phyloP scores from a whole-genome alignment of 2,888 invertebrate genomes.

The Taphrorychus bicolor region DNA sequence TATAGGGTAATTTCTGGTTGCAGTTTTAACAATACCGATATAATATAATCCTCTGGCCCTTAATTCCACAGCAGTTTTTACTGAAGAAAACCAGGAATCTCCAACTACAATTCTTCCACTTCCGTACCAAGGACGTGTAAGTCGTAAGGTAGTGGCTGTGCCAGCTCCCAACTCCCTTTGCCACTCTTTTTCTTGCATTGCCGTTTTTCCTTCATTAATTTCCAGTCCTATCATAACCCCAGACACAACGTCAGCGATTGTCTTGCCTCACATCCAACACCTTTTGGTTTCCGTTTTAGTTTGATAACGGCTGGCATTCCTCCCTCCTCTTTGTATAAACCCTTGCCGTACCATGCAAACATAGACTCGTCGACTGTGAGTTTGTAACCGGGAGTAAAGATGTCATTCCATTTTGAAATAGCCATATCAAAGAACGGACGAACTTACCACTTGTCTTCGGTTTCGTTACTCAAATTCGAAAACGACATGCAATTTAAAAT shows the following conservation, averaged over 20 bases:
- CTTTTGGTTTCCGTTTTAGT: slow-evolving; percentile 11
- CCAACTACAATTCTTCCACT: slow-evolving; percentile 3
- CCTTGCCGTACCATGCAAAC: slow-evolving; percentile 21
- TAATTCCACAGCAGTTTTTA: background rate
- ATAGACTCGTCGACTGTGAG: slow-evolving; percentile 16
- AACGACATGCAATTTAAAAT: slow-evolving; percentile 11
- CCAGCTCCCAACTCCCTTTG: no score
- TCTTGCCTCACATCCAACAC: slow-evolving; percentile 24
- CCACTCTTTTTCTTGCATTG: slow-evolving; percentile 25
- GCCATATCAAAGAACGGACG: slow-evolving; percentile 7
- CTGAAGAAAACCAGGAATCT: background rate
- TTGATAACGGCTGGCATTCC: slow-evolving; percentile 24
- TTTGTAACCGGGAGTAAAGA: no score
- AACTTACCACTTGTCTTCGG: slow-evolving; percentile 9
- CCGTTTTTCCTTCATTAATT: slow-evolving; percentile 32
- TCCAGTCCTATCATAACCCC: slow-evolving; percentile 27
- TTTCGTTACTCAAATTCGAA: background rate
- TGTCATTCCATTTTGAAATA: slow-evolving; percentile 16
- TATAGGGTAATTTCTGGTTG: background rate
- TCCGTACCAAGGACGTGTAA: slow-evolving; percentile 21
- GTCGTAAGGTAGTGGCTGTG: slow-evolving; percentile 41
- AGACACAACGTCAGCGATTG: slow-evolving; percentile 23
- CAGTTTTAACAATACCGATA: background rate
- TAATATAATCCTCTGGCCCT: background rate
- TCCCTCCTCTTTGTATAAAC: slow-evolving; percentile 4